phyloP scores from a whole-genome alignment of 1,140 invertebrate genomes.

The Scaptomyza graminum region DNA sequence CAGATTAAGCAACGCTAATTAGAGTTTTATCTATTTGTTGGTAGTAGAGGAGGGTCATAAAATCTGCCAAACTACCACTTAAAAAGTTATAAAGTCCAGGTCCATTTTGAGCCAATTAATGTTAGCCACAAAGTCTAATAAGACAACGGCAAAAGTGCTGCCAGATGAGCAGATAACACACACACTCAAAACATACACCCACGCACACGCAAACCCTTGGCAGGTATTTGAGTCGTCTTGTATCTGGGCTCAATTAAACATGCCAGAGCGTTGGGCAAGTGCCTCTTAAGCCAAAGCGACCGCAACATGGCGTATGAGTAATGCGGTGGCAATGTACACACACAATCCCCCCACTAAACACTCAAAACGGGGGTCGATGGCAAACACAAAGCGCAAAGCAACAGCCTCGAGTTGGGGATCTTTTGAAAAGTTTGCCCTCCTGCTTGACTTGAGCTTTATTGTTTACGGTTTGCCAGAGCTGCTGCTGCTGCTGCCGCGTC shows the following conservation, averaged over 20 bases:
- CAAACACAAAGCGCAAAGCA: slow-evolving; percentile 40
- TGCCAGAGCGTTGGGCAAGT: slow-evolving; percentile 56
- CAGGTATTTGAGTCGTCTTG: background rate
- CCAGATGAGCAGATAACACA: slow-evolving; percentile 62
- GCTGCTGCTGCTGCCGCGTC: background rate
- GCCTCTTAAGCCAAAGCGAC: slow-evolving; percentile 52
- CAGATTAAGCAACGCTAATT: slow-evolving; percentile 67
- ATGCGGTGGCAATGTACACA: slow-evolving; percentile 42
- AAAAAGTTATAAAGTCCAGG: slow-evolving; percentile 74
- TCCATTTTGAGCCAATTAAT: slow-evolving; percentile 60
- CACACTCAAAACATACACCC: slow-evolving; percentile 30
- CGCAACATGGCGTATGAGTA: slow-evolving; percentile 68
- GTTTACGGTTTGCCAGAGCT: slow-evolving; percentile 53
- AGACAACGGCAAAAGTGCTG: slow-evolving; percentile 64
- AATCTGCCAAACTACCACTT: slow-evolving; percentile 42
- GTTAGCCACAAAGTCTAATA: slow-evolving; percentile 72
- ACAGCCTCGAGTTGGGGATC: slow-evolving; percentile 40
- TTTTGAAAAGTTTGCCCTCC: slow-evolving; percentile 1
- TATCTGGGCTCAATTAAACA: slow-evolving; percentile 56
- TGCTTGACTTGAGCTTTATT: slow-evolving; percentile 52
- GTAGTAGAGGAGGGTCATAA: slow-evolving; percentile 36
- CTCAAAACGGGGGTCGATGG: slow-evolving; percentile 7
- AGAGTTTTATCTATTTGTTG: slow-evolving; percentile 48
- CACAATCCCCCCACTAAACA: slow-evolving; percentile 12
- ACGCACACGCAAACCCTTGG: slow-evolving; percentile 1